Conservation (phyloP, 2,797 vertebrate species). For the Yasuhikotakia modesta region DNA sequence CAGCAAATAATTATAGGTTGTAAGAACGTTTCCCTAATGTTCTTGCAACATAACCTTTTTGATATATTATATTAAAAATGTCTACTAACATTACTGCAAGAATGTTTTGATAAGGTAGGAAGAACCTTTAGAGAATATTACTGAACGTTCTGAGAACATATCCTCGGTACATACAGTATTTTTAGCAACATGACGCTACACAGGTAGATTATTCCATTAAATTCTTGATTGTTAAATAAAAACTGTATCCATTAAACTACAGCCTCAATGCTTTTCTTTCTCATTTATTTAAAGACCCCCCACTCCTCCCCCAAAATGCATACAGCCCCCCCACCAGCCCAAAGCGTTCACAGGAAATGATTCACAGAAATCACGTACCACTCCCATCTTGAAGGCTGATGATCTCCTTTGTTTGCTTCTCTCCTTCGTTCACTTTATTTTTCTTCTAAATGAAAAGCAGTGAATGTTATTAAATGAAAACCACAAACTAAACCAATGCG, state of each 20-base stretch:
- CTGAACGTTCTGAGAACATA: too few species aligned
- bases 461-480: slow-evolving; percentile 9
- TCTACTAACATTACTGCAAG: too few species aligned
- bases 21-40: too few species aligned
- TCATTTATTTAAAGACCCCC: neutral
- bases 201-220: neutral
- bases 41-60: too few species aligned
- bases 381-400: slow-evolving; percentile 60
- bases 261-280: too few species aligned
- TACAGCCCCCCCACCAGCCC: neutral
- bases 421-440: slow-evolving; percentile 70
- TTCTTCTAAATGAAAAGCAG: slow-evolving; percentile 68
- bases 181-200: neutral
- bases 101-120: too few species aligned
- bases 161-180: neutral
- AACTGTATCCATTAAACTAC: neutral
- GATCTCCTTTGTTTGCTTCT: slow-evolving; percentile 60
- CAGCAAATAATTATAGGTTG: too few species aligned
- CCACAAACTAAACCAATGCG: neutral
- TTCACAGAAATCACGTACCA: slow-evolving; percentile 63
- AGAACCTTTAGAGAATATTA: too few species aligned
- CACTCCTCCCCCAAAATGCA: too few species aligned
- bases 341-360: slow-evolving; percentile 20
- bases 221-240: neutral
- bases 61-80: too few species aligned